Evolutionary conservation across 2,888 invertebrate species (phyloP), one percentile per base, ranked within the genome.

Genomic region (Eudemis profundana): DNA sequence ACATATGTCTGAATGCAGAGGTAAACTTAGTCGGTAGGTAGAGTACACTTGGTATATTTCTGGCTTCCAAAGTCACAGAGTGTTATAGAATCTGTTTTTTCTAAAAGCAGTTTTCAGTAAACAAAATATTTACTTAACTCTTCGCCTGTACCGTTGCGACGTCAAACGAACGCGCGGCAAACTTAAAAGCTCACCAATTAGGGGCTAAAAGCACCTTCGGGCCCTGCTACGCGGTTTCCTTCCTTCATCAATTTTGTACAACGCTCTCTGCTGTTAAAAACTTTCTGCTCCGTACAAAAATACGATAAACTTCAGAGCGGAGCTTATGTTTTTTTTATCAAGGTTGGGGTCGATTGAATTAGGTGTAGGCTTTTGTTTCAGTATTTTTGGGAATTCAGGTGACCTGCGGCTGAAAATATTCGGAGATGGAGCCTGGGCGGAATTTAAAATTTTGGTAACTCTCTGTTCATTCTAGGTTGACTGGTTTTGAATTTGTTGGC

Each of bases 111-210:
- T 76, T 79, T 79, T 77, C 75, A 70, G 33, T 71, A 68, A 71
- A 73, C 70, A 76, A 80, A 74, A 68, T 72, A 72, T 57, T 66
- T 77, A 72, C 79, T 84, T 84, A 81, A 76, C 72, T 75, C 77
- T 72, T 74, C 72, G 78, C 69, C 73, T 72, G 81, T 84, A 81
- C 79, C 71, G 77, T 72, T 72, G 78, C 81, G 84, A 86, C 79
- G 87, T 87, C 85, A 88, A 89, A 89, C 86, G 87, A 89, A 88
- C 82, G 82, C 82, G 84, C 85, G 89, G 87, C 78, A 87, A 89
- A 92, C 92, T 92, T 93, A 92, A 93, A 93, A 93, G 93, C 93
- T 86, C 79, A 84, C 89, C 93, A 93, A 93, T 93, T 93, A 93
- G 83, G 87, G 85, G 81, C 90, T 93, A 93, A 93, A 93, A 93